phyloP scores from a whole-genome alignment of 2,113 vertebrate genomes.

The Odobenus rosmarus region DNA sequence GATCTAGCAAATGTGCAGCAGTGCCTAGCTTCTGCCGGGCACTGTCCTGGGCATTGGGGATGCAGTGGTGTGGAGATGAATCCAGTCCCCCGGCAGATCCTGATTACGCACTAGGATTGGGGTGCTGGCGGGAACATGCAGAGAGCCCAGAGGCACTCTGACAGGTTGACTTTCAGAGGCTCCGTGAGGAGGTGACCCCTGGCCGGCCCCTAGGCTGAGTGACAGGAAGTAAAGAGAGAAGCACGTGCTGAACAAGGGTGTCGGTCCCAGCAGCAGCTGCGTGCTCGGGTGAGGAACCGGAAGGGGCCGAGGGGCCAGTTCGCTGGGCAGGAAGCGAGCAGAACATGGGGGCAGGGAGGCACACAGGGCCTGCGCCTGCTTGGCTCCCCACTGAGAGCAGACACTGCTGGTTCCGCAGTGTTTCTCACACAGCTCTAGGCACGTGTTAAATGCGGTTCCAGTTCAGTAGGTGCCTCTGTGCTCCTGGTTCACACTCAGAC shows the following conservation, averaged over 20 bases:
- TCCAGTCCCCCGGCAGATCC: neutral
- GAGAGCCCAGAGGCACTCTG: neutral
- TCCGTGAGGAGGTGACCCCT: neutral
- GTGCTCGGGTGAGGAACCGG: rapidly evolving
- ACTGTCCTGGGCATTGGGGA: neutral
- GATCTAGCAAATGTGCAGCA: rapidly evolving
- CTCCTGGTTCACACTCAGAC: neutral
- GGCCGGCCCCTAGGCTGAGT: neutral
- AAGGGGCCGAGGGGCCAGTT: neutral
- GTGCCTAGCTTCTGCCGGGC: neutral
- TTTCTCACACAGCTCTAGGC: rapidly evolving
- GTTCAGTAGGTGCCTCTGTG: neutral
- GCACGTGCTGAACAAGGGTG: rapidly evolving
- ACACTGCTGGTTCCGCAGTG: rapidly evolving
- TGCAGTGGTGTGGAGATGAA: neutral
- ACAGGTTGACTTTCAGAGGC: neutral
- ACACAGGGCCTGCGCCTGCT: no score
- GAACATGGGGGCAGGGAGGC: neutral
- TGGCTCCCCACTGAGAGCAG: neutral
- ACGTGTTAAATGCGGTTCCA: rapidly evolving
- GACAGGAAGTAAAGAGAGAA: neutral
- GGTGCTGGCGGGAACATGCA: rapidly evolving
- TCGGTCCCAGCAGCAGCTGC: neutral
- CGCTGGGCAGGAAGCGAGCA: neutral
- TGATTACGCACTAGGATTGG: rapidly evolving